phyloP scores from a whole-genome alignment of 2,113 vertebrate species.

The Archocentrus centrarchus region DNA sequence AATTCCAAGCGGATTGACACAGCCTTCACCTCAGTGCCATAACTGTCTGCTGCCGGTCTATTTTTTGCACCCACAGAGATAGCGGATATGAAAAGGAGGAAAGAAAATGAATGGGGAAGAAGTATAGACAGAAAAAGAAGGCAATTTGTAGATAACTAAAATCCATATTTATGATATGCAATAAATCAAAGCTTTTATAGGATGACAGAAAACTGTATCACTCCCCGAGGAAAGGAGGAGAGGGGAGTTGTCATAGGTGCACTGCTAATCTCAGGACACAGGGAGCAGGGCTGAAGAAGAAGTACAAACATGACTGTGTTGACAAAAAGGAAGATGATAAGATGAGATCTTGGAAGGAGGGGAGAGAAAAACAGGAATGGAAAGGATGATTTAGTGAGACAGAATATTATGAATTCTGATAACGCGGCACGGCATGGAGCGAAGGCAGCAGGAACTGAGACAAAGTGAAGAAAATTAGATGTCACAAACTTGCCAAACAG shows the following conservation, averaged over 20 bases:
- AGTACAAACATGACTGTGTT: constrained; percentile 35
- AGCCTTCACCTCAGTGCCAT: constrained; percentile 45
- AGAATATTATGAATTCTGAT: constrained; percentile 68
- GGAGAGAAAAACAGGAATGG: not conserved
- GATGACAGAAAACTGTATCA: constrained; percentile 55
- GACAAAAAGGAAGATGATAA: constrained; percentile 39
- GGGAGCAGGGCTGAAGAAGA: constrained; percentile 16
- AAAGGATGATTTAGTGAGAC: constrained; percentile 17
- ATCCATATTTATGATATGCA: constrained; percentile 57
- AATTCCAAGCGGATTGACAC: constrained; percentile 50
- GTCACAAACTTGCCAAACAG: constrained; percentile 52
- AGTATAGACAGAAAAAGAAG: constrained; percentile 14
- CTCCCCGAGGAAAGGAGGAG: constrained; percentile 27
- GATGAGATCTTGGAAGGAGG: constrained; percentile 40
- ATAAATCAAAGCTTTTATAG: constrained; percentile 73
- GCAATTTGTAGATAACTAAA: constrained; percentile 58
- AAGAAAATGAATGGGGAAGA: constrained; percentile 23
- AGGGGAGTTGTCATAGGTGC: constrained; percentile 39
- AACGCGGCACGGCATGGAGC: constrained; percentile 23
- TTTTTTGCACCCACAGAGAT: constrained; percentile 17
- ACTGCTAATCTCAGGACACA: constrained; percentile 39
- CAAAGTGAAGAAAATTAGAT: constrained; percentile 58
- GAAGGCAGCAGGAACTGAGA: constrained; percentile 52
- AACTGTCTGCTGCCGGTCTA: constrained; percentile 13
- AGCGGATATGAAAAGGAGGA: constrained; percentile 3